Base-by-base conservation (phyloP, 2,888 invertebrate genomes). In the Tipula vernalis region DNA sequence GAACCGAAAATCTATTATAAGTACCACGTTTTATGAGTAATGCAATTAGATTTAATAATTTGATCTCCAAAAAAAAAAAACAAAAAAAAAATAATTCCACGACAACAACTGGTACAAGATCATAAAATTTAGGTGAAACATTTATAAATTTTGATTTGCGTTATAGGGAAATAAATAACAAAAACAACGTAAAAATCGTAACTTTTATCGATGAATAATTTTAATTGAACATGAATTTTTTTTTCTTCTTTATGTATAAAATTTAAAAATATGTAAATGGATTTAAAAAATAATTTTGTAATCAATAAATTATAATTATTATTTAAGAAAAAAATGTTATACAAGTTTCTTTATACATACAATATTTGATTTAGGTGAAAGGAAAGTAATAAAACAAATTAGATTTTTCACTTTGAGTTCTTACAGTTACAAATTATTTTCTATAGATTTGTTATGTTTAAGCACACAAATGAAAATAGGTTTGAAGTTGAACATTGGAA, bases 261-360 rank as follows among this genome's bases (percentile, higher is more conserved):
- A 10, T 28, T 71, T 71, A 15, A 71, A 51, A 71, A 71, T 71
- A 71, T 28, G 71, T 51, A 51, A 51, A 51, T 51, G 71, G 18
- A 71, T 71, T 28, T 71, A 8, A 71, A 71, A 71, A 71, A 71
- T 71, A 28, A 71, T 10, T 71, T 71, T 71, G 8, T 71, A 71
- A 71, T 71, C 71, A 71, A 71, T 71, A 71, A 71, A 71, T 71
- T 71, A 71, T 71, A 71, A 71, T 71, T 71, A 71, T 71, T 71
- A 12, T 28, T 28, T 28, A 71, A 71, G 28, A 13, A 28, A 12
- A 44, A 12, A 3, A 28, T 71, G 28, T 28, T 71, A 5, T 71
- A 71, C 71, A 71, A 71, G 71, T 71, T 28, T 71, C 13, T 71
- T 51, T 51, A n/a, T 51, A 51, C 28, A 5, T 39, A 39, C 39